phyloP scores from a whole-genome alignment of 1,140 invertebrate species.

The Drosophila neocordata region DNA sequence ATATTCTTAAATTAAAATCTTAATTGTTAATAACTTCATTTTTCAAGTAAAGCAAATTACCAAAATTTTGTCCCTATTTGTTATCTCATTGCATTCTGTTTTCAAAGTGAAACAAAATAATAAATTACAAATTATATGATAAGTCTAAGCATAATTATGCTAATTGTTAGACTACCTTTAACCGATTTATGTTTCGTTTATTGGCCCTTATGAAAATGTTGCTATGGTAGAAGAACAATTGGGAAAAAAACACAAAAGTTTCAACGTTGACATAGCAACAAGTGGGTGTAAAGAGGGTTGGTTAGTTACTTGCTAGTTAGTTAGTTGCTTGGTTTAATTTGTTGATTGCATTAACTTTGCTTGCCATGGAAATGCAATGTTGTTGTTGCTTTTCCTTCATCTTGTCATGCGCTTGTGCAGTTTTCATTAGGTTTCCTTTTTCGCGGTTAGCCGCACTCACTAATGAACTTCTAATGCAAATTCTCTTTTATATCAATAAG shows the following conservation, averaged over 20 bases:
- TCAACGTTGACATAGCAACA: constrained; percentile 73
- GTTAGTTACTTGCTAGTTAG: neutral
- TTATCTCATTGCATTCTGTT: too few species aligned
- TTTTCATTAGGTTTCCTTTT: constrained; percentile 43
- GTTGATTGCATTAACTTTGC: constrained; percentile 57
- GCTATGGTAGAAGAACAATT: neutral
- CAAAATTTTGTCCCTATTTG: too few species aligned
- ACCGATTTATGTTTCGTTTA: too few species aligned
- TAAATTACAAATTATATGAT: too few species aligned
- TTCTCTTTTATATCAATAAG: constrained; percentile 47
- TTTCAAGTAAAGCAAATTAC: too few species aligned
- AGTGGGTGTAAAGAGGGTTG: constrained; percentile 42
- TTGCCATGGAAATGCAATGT: constrained; percentile 30
- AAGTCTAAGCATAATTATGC: too few species aligned
- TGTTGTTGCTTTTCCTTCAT: constrained; percentile 1
- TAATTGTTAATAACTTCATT: too few species aligned
- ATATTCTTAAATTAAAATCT: too few species aligned
- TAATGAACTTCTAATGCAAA: constrained; percentile 81
- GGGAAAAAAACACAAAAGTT: constrained; percentile 43
- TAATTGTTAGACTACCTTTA: too few species aligned
- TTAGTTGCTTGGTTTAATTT: neutral
- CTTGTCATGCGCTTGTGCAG: constrained; percentile 43
- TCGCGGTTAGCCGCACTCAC: constrained; percentile 55
- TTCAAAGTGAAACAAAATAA: too few species aligned
- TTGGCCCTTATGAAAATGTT: too few species aligned